Evolutionary conservation across 2,888 invertebrate species (phyloP), one percentile per base, ranked within the genome.

Genomic region (Ptycholaimellus sp.): DNA sequence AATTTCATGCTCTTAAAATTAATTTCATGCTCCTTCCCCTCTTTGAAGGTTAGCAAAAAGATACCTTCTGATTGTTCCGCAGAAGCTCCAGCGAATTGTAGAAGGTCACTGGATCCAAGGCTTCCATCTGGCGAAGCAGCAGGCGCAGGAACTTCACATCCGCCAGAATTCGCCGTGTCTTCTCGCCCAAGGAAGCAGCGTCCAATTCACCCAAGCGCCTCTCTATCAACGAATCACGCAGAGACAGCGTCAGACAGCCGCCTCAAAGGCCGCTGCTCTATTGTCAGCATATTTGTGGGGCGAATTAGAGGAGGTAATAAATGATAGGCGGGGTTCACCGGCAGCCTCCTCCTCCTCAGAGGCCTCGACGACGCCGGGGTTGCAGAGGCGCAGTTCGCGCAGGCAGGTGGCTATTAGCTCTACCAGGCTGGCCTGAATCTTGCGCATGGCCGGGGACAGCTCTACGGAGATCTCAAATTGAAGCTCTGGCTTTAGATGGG

Each of bases 341-440:
- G n/a, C n/a, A n/a, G n/a, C n/a, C n/a, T n/a, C n/a, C n/a, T n/a
- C n/a, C n/a, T n/a, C n/a, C n/a, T n/a, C 14, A 17, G 16, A 28
- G 1, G 38, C 32, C 34, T 47, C 46, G 30, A 41, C 43, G 17
- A 44, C 14, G 4, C 43, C 37, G 11, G 38, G 41, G 1, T 42
- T 44, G 35, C 40, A 40, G 22, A 42, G 40, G 36, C 51, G 49
- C 19, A 54, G 38, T 28, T 96, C 93, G 54, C 81, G 79, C 1
- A 90, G 73, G 40, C 81, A 76, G 48, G 76, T 74, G 59, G 80
- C 78, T 69, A 93, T 85, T 30, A 93, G 71, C 55, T 96, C 93
- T 31, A 93, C 64, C 19, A 93, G 67, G 46, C 81, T 73, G 2
- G 75, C 72, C 63, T 96, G 93, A 49, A 90, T 76, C 40, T 72